Base-by-base conservation (phyloP, 2,888 invertebrate genomes). In the Priocnemis perturbator region DNA sequence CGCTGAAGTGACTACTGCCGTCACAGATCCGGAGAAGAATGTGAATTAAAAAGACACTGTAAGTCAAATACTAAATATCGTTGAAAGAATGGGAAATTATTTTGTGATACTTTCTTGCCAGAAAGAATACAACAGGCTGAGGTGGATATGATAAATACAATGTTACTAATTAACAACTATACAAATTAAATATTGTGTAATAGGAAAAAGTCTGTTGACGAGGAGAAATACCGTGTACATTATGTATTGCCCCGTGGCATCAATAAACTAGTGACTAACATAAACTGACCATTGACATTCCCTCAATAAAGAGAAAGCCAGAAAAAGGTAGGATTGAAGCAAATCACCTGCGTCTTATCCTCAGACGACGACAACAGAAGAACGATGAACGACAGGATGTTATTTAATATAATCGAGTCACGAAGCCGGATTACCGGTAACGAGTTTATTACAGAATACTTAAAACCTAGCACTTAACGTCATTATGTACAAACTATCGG, bases 71-170 rank as follows among this genome's bases (percentile, higher is more conserved):
- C 79, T 86, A 86, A 87, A 85, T 86, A 87, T 84, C 85, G 86
- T 87, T 85, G 85, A 86, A 85, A 85, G 81, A 86, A 84, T 85
- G 85, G 84, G 83, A 86, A 89, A 87, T 86, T 88, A 87, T 88
- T 87, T 87, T 89, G 87, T 88, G 88, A 88, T 88, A 88, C 87
- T 87, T 87, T 87, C 88, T 88, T 87, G 88, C 84, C 86, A 86
- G 86, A 88, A 87, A 88, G 87, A 88, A 88, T 88, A 88, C 87
- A 88, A 87, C 86, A 86, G 85, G 85, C 88, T 87, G 84, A 84
- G 77, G 79, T 82, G 79, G 81, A 81, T 85, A 82, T 78, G 81
- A 81, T 82, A 82, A 85, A 85, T 83, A 84, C 82, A 82, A 87
- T 88, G 86, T 88, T 88, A 88, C 81, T 83, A 80, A 87, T 86